These are phyloP conservation scores for Siniperca obscura DNA, from an alignment of 2,797 vertebrate genomes.

Conservation along the genomic window DNA sequence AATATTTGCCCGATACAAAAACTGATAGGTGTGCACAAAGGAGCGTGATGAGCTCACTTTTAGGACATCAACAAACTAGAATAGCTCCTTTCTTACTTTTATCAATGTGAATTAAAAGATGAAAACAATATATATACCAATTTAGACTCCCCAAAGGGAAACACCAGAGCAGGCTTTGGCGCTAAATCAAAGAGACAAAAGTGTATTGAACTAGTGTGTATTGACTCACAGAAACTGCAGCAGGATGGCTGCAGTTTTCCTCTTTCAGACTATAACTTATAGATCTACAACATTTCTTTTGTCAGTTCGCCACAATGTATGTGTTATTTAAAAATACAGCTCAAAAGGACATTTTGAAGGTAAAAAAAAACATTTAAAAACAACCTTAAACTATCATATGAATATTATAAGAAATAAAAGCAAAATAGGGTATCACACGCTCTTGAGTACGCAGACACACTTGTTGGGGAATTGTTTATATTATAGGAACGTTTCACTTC, in stretches of 20 bases:
- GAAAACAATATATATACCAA: background rate
- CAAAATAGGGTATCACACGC: too few relatives aligned
- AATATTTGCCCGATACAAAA: constrained; percentile 69
- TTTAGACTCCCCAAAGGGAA: background rate
- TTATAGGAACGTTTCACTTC: background rate
- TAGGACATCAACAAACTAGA: background rate
- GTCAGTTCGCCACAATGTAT: background rate
- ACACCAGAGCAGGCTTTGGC: background rate
- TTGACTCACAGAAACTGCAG: constrained; percentile 58
- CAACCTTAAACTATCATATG: fast-evolving
- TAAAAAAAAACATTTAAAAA: background rate
- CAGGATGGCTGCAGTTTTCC: background rate
- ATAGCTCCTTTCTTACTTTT: background rate
- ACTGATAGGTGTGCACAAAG: constrained; percentile 40
- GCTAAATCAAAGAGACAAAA: constrained; percentile 12
- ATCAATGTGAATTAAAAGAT: background rate
- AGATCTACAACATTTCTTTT: background rate
- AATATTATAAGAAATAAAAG: background rate
- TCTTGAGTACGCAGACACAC: background rate
- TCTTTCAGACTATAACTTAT: background rate
- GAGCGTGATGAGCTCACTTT: constrained; percentile 42
- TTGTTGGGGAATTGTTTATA: background rate
- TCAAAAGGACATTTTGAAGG: background rate
- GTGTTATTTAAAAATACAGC: background rate
- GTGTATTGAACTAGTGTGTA: constrained; percentile 42